Base-by-base conservation (phyloP, 2,888 invertebrate genomes). In the Zaprionus bogoriensis region DNA sequence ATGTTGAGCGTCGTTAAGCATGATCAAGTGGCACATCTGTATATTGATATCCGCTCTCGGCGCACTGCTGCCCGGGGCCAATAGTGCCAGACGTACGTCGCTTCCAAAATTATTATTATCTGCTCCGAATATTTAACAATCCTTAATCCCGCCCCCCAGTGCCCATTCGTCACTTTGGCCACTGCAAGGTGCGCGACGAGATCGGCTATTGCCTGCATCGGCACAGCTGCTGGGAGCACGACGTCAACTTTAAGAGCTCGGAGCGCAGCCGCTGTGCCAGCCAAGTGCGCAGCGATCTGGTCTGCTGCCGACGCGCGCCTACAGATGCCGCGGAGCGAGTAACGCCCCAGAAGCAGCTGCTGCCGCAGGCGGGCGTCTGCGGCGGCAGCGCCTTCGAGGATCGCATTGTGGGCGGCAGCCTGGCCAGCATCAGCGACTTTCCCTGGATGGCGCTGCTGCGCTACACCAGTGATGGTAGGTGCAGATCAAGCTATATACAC, bases 371-470 rank as follows among this genome's bases (percentile, higher is more conserved):
- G 2, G 46, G 38, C 1, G 50, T 19, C 6, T 69, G 59, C 36
- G 71, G 69, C 2, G 6, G 1, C 12, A n/a, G 22, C 28, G 7
- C 22, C 4, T 2, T 62, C 4, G 17, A 3, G 4, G 23, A 57
- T 53, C 55, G 60, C 5, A 55, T 75, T 32, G 12, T 55, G 28
- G 25, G 5, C 3, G 82, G 82, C 4, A 28, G 38, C 5, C 6
- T 30, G 4, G 38, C 74, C 2, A 4, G 32, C 38, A 55, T 70
- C 3, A 22, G 2, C 3, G 83, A 79, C 3, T 79, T 62, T 30
- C 76, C 74, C 2, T 83, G 79, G 83, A 71, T 71, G 71, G 68
- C 66, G 4, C 22, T 74, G 47, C 19, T 79, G 30, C 45, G 55
- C 7, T 60, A 62, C 27, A 64, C 57, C n/a, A 25, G 5, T 7